phyloP scores from a whole-genome alignment of 2,797 vertebrate genomes.

The Platalea minor region DNA sequence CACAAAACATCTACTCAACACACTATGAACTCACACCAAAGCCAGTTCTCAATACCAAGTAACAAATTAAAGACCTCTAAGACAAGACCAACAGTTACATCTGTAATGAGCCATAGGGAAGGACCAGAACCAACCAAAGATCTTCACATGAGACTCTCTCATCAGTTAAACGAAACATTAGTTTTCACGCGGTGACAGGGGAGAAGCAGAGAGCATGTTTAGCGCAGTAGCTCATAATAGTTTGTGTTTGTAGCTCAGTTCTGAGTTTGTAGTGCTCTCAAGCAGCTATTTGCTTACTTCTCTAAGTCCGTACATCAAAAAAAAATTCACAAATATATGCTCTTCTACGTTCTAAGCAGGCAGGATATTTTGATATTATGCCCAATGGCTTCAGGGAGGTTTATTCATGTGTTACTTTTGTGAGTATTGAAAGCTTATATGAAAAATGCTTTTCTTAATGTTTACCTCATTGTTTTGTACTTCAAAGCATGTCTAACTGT shows the following conservation, averaged over 20 bases:
- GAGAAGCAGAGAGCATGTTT: background rate
- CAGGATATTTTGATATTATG: background rate
- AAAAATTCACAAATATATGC: background rate
- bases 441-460: background rate
- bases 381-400: background rate
- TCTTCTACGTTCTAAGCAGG: background rate
- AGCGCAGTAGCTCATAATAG: background rate
- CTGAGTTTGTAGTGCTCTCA: background rate
- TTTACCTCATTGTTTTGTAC: constrained; percentile 11
- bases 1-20: background rate
- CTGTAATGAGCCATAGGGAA: background rate
- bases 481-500: constrained; percentile 28
- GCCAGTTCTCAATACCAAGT: background rate
- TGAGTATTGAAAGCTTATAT: background rate
- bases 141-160: background rate
- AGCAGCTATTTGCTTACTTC: background rate
- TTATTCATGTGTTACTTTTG: background rate
- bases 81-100: background rate
- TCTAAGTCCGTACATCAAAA: background rate
- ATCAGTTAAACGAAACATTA: background rate
- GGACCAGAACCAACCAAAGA: background rate
- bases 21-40: background rate
- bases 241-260: background rate
- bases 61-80: background rate
- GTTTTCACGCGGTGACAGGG: background rate